Base-by-base conservation (phyloP, 2,113 vertebrate genomes). In the Mohoua ochrocephala region DNA sequence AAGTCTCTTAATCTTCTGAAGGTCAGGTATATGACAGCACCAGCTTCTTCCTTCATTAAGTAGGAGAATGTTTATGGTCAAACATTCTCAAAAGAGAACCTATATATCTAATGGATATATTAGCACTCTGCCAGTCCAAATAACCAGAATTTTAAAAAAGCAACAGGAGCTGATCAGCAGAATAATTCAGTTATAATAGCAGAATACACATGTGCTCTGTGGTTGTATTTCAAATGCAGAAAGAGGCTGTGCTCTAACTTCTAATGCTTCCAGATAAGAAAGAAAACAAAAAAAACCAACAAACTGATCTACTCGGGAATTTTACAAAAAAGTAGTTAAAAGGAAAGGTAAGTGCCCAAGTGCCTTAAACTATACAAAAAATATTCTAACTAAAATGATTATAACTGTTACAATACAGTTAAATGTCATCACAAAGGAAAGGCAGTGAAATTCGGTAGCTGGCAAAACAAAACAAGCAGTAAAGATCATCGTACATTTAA, bases 341-440 rank as follows among this genome's bases (percentile, higher is more conserved):
- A 75, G 31, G 57, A 56, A 87, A 95, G 80, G 59, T 77, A 91
- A 95, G 88, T 90, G 54, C 41, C 70, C 74, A 91, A 95, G 88
- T 90, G 54, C 41, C 70, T 79, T 49, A 68, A 87, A 49, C 37
- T 26, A 23, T 59, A 35, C 45, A 84, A 68, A 68, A 16, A 9
- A 20, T 60, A 52, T 15, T 8, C 4, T 81, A 74, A 42, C 6
- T 74, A n/a, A 50, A 74, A 70, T 17, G 3, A 50, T 56, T 64
- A 2, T 61, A 56, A 50, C 11, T 64, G 57, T 37, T 59, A 26
- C 23, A 53, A 71, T 70, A 19, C 9, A 54, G 13, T 47, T 67
- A 64, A 47, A 64, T 41, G 7, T 76, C 50, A 37, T 54, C 13
- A n/a, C 6, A 7, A 52, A 52, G 30, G 8, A 54, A 68, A 68